phyloP scores from a whole-genome alignment of 2,888 invertebrate genomes.

The Axea sp. region DNA sequence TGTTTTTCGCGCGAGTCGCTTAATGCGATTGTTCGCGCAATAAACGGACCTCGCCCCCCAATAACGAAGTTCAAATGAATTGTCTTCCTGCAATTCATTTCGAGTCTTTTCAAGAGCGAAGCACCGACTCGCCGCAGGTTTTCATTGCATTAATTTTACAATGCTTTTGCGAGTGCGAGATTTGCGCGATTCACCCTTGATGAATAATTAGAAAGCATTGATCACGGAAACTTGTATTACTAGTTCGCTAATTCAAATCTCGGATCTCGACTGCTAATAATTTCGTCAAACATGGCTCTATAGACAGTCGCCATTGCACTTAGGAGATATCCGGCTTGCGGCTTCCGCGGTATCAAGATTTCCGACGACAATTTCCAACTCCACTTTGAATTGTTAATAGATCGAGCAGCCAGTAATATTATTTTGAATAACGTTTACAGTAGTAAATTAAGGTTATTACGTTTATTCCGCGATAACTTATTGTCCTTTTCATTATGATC shows the following conservation, averaged over 20 bases:
- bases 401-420: conserved; percentile 30
- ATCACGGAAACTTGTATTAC: conserved; percentile 47
- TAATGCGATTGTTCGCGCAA: conserved; percentile 3
- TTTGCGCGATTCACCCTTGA: conserved; percentile 22
- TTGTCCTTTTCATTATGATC: conserved; percentile 18
- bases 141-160: conserved; percentile 43
- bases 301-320: conserved; percentile 56
- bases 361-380: conserved; percentile 57
- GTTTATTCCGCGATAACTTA: conserved; percentile 23
- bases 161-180: conserved; percentile 5
- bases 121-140: conserved; percentile 20
- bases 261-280: conserved; percentile 55
- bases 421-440: conserved; percentile 44
- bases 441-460: conserved; percentile 27
- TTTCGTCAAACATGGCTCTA: conserved; percentile 59
- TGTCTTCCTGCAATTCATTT: conserved; percentile 20
- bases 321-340: conserved; percentile 57
- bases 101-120: conserved; percentile 4
- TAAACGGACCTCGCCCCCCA: conserved; percentile 15
- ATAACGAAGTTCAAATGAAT: conserved; percentile 24
- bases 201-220: conserved; percentile 53
- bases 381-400: conserved; percentile 58
- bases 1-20: conserved; percentile 16
- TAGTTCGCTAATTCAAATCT: conserved; percentile 50
- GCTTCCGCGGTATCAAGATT: conserved; percentile 62